Evolutionary conservation across 1,140 invertebrate genomes (phyloP).

Genomic region (Drosophila ogumai): DNA sequence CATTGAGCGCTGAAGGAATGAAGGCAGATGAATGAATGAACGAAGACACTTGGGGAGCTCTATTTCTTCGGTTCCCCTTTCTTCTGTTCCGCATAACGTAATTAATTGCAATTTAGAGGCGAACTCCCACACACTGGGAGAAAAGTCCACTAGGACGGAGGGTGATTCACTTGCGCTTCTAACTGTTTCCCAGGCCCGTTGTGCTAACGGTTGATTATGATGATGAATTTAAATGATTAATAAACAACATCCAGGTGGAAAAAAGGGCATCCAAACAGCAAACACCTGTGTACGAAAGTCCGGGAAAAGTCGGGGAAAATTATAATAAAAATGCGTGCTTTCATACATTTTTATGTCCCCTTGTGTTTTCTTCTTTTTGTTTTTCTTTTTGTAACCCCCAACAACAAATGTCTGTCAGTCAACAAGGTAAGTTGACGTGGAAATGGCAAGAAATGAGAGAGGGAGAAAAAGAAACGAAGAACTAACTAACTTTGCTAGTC

Average conservation of each 20-base stretch:
- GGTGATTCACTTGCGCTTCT: slow-evolving; percentile 77
- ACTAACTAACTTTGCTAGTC: slow-evolving; percentile 47
- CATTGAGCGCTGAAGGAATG: slow-evolving; percentile 58
- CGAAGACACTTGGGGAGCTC: slow-evolving; percentile 35
- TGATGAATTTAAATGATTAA: slow-evolving; percentile 84
- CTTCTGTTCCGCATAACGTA: slow-evolving; percentile 55
- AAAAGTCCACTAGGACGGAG: slow-evolving; percentile 17
- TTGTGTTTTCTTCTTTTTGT: slow-evolving; percentile 28
- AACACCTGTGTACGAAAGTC: slow-evolving; percentile 71
- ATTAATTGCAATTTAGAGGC: slow-evolving; percentile 82
- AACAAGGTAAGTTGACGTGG: slow-evolving; percentile 67
- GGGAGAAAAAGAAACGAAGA: slow-evolving; percentile 27
- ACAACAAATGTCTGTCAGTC: slow-evolving; percentile 73
- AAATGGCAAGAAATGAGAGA: slow-evolving; percentile 62
- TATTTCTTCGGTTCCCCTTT: slow-evolving; percentile 24
- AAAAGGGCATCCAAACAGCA: slow-evolving; percentile 33
- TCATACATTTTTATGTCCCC: slow-evolving; percentile 61
- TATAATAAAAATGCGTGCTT: slow-evolving; percentile 69
- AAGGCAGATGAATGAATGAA: slow-evolving; percentile 48
- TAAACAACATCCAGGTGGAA: slow-evolving; percentile 58
- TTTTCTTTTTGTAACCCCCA: slow-evolving; percentile 37
- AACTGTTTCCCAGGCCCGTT: slow-evolving; percentile 78
- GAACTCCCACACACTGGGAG: slow-evolving; percentile 39
- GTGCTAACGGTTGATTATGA: slow-evolving; percentile 81
- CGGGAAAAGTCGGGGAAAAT: slow-evolving; percentile 40